A percentile compares a stretch with the other conserved stretches of the same genome.
These are phyloP conservation scores for Steatornis caripensis DNA, from an alignment of 2,113 vertebrate species.

Conservation along the genomic window DNA sequence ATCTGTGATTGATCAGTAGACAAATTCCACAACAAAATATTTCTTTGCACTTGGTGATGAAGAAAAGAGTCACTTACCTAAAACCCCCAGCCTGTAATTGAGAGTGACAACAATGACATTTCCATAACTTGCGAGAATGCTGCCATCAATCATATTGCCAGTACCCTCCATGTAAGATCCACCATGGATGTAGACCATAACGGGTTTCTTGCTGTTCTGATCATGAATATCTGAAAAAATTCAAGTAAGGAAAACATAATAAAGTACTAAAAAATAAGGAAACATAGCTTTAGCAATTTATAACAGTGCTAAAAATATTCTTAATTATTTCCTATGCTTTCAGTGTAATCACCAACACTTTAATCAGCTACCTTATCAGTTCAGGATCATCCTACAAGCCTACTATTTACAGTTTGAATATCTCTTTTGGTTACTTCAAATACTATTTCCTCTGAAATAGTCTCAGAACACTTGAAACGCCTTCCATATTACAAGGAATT, in stretches of 20 bases:
- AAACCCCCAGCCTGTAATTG: slow-evolving; percentile 91
- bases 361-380: neutral
- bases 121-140: slow-evolving; percentile 91
- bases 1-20: fast-evolving
- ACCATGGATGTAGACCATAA: slow-evolving; percentile 96
- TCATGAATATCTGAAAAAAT: slow-evolving; percentile 85
- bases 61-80: slow-evolving; percentile 78
- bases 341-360: neutral
- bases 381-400: neutral
- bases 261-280: slow-evolving; percentile 47
- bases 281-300: neutral
- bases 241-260: slow-evolving; percentile 57
- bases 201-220: slow-evolving; percentile 86
- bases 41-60: neutral
- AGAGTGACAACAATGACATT: slow-evolving; percentile 93
- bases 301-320: neutral
- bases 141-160: slow-evolving; percentile 95
- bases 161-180: slow-evolving; percentile 95
- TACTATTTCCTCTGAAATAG: neutral
- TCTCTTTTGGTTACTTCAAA: neutral
- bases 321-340: neutral
- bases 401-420: neutral
- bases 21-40: neutral
- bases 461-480: neutral
- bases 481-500: neutral